phyloP scores from a whole-genome alignment of 2,113 vertebrate species.

The Triplophysa siluroides region DNA sequence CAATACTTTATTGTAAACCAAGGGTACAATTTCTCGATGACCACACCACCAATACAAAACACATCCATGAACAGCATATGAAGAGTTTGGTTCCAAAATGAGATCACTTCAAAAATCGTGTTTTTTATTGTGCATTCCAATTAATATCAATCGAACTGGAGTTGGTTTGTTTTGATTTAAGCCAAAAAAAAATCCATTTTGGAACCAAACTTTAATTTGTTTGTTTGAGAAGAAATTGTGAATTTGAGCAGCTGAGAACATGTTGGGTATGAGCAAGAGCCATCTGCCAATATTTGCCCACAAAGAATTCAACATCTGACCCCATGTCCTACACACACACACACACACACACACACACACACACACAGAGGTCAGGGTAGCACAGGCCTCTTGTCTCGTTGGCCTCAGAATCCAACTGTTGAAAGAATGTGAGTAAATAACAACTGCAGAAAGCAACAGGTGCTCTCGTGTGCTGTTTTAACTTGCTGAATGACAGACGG shows the following conservation, averaged over 20 bases:
- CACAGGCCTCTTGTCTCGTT: slow-evolving; percentile 54
- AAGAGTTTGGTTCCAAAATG: too few species aligned
- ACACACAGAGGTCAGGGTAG: not conserved
- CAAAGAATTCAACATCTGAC: slow-evolving; percentile 11
- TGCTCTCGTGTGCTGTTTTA: slow-evolving; percentile 55
- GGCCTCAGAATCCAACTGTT: slow-evolving; percentile 67
- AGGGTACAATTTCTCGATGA: too few species aligned
- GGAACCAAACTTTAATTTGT: not conserved
- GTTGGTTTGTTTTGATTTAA: too few species aligned
- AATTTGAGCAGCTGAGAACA: not conserved
- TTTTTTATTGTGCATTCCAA: too few species aligned
- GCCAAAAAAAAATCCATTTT: too few species aligned
- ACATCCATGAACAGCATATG: too few species aligned
- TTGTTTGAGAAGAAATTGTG: not conserved
- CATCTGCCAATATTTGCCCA: slow-evolving; percentile 10
- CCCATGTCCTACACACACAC: not conserved
- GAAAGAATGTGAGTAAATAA: slow-evolving; percentile 66
- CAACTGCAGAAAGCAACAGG: slow-evolving; percentile 74
- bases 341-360: not conserved
- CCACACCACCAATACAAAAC: too few species aligned
- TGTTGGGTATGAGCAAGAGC: not conserved
- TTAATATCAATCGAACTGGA: too few species aligned
- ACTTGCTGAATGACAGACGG: slow-evolving; percentile 62
- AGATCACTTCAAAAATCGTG: too few species aligned
- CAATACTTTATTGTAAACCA: too few species aligned